These are phyloP conservation scores for Orgyia antiqua DNA, from an alignment of 2,888 invertebrate species.

Conservation along the genomic window DNA sequence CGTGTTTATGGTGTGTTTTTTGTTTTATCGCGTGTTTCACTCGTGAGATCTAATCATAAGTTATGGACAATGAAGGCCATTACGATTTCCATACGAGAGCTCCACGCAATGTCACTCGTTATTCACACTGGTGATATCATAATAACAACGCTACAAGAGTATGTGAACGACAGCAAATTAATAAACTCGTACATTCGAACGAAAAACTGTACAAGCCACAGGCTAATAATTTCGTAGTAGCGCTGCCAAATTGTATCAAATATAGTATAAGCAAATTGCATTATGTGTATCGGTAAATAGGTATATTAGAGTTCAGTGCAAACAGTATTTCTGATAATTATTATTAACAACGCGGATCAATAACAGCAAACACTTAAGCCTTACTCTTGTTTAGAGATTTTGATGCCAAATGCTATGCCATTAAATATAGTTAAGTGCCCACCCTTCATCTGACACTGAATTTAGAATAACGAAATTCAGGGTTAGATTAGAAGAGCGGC, in stretches of 20 bases:
- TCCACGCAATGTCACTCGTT: constrained; percentile 29
- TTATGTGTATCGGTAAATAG: not conserved
- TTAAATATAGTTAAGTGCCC: no score
- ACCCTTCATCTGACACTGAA: no score
- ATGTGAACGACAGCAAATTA: not conserved
- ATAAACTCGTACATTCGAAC: not conserved
- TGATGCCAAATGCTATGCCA: no score
- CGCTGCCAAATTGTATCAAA: not conserved
- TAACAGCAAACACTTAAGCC: no score
- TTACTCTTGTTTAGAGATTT: no score
- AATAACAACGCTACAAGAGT: not conserved
- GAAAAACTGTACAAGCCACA: not conserved
- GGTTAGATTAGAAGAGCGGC: no score
- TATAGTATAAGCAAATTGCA: not conserved
- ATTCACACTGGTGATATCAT: constrained; percentile 1
- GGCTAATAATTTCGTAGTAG: not conserved
- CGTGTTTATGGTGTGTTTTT: no score
- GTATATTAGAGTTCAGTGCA: not conserved
- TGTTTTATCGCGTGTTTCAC: no score
- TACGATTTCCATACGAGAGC: constrained; percentile 37
- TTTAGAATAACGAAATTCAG: no score
- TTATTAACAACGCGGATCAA: no score
- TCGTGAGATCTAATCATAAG: constrained; percentile 4
- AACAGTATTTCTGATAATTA: no score
- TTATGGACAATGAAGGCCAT: constrained; percentile 32